Evolutionary conservation across 2,797 vertebrate genomes (phyloP), one percentile per base, ranked within the genome.

Genomic region (Chelon auratus): DNA sequence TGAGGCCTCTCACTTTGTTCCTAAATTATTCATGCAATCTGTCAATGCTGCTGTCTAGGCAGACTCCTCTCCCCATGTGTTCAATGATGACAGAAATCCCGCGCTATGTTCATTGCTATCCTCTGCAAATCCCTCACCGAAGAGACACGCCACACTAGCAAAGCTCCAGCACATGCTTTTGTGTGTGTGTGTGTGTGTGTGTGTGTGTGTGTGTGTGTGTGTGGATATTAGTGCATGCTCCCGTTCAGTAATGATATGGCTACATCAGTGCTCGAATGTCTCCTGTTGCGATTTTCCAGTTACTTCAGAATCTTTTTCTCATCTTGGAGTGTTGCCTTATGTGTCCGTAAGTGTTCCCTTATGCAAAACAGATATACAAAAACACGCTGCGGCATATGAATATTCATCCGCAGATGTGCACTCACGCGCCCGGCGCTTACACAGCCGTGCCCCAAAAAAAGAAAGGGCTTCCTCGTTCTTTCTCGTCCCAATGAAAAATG

Each of bases 1-100:
- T 84, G 88, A 92, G 90, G 88, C 90, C 80, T 91, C 77, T 90
- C 83, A 87, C 87, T 91, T 93, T 94, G 87, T 91, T 92, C 87
- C 85, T 88, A 91, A 92, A 93, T 94, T 93, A 93, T 92, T 87
- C 91, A 90, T 90, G 73, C 91, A 94, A 93, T 92, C 91, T 94
- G 92, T 92, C 91, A 92, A 84, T 92, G 91, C 87, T 90, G 89
- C 77, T 84, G 88, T 89, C 87, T 59, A 84, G 83, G 78, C 87
- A 87, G 85, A 80, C 85, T 85, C 86, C 63, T 85, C 86, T 86
- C 81, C 68, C 73, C 73, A 77, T 88, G 91, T 88, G 86, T 82
- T 89, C 87, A 54, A 65, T 81, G 86, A 89, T 85, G 89, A 91
- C 90, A 87, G 79, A 78, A 84, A 91, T 89, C 90, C 87, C 73